A percentile compares a stretch with the other conserved stretches of the same genome.
phyloP scores from a whole-genome alignment of 1,140 invertebrate species.

The Diploscapter pachys region DNA sequence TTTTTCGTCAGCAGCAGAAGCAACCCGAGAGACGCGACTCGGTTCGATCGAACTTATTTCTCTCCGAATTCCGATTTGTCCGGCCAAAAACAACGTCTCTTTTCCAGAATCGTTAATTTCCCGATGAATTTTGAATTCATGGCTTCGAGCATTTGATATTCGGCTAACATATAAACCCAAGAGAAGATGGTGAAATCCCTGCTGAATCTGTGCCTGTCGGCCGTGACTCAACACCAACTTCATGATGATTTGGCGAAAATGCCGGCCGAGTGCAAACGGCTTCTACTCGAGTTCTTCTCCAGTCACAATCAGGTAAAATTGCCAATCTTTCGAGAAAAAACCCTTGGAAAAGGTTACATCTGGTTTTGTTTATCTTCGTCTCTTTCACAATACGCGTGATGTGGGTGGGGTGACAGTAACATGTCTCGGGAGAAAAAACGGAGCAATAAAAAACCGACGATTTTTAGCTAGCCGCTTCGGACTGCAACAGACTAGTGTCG shows the following conservation, averaged over 20 bases:
- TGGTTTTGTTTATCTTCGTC: conserved; percentile 2
- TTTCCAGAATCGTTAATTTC: no score
- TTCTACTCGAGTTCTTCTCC: conserved; percentile 51
- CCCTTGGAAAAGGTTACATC: neutral
- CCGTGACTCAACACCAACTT: conserved; percentile 48
- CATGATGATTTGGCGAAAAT: conserved; percentile 43
- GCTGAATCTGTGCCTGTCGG: conserved; percentile 53
- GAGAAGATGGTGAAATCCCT: conserved; percentile 48
- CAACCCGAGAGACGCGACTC: no score
- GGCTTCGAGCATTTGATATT: no score
- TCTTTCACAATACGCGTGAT: neutral
- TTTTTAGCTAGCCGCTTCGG: conserved; percentile 42
- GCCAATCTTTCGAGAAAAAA: neutral
- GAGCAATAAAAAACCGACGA: conserved; percentile 9
- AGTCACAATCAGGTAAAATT: conserved; percentile 53
- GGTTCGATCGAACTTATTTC: no score
- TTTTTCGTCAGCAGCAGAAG: no score
- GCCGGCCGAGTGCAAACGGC: conserved; percentile 52
- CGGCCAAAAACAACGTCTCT: no score
- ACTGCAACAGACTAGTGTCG: conserved; percentile 33
- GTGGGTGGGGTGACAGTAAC: neutral
- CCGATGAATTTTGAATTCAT: no score
- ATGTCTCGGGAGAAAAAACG: conserved; percentile 2
- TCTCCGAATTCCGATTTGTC: no score
- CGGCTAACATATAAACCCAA: no score